phyloP scores from a whole-genome alignment of 92 coral and sea anemone species.

The Paragorgia papillata region DNA sequence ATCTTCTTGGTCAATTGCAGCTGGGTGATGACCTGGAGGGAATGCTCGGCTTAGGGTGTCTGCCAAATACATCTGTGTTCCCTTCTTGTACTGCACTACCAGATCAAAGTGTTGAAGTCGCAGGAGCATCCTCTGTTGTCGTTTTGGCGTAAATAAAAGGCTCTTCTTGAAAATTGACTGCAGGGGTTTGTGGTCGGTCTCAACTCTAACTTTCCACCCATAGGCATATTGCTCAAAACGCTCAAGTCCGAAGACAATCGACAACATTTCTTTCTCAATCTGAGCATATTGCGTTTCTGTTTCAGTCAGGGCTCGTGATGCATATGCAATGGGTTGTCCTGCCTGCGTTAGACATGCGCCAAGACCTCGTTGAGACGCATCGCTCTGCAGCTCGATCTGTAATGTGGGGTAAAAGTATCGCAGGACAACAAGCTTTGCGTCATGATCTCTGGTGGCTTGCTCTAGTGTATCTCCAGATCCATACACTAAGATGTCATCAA shows the following conservation, averaged over 20 bases:
- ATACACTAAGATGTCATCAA: constrained; percentile 42
- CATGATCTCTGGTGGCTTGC: constrained; percentile 52
- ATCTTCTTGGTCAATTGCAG: no score
- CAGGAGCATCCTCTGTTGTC: constrained; percentile 39
- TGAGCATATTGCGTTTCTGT: constrained; percentile 36
- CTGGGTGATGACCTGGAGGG: constrained; percentile 7
- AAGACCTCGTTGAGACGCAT: constrained; percentile 39
- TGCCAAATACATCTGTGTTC: constrained; percentile 48
- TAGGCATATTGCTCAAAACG: constrained; percentile 36
- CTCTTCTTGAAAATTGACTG: constrained; percentile 37
- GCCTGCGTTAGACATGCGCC: constrained; percentile 13
- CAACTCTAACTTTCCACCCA: constrained; percentile 21
- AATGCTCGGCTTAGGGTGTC: constrained; percentile 47
- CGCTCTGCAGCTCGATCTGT: constrained; percentile 30
- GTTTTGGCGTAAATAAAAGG: constrained; percentile 32
- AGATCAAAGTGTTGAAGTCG: constrained; percentile 41
- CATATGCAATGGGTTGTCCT: constrained; percentile 37
- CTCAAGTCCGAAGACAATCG: constrained; percentile 29
- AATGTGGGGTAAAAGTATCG: constrained; percentile 16
- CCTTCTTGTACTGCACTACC: constrained; percentile 46
- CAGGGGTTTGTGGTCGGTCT: constrained; percentile 45
- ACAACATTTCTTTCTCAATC: constrained; percentile 28
- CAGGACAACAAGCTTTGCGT: constrained; percentile 19
- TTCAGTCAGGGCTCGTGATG: constrained; percentile 14
- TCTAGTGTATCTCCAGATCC: constrained; percentile 43